Evolutionary conservation across 2,888 invertebrate genomes (phyloP), one percentile per base, ranked within the genome.

Genomic region (Scaptomyza tumidula): DNA sequence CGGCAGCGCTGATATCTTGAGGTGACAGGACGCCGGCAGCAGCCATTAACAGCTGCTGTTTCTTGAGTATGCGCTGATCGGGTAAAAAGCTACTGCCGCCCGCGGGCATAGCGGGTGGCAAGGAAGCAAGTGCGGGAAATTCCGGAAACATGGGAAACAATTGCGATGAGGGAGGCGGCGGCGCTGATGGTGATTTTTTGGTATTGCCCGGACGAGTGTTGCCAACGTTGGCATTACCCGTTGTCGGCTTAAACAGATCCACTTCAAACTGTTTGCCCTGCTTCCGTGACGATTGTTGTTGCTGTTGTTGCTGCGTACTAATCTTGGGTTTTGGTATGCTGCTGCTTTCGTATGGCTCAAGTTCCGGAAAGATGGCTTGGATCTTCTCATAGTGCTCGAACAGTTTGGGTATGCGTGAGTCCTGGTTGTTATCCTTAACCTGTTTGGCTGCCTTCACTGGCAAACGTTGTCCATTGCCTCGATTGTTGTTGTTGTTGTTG

Each of bases 371-470:
- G 78, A 96, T 95, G 84, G 95, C 94, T 90, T 96, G 95, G 75
- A 95, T 95, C 93, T 95, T 96, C 77, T 95, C 94, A 90, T 96
- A 96, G 84, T 95, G 94, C 90, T 95, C 95, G 92, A 95, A 96
- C 61, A 95, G 93, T 80, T 94, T 94, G 19, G 95, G 95, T 91
- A 95, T 95, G 90, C 95, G 94, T 55, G 92, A 91, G 69, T 92
- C 92, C 16, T 79, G 63, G 61, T 55, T 75, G 52, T 77, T 90
- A 57, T 92, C 91, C 73, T 92, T 92, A 6, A 92, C 89, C 82
- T 92, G 92, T 64, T 92, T 92, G 14, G 91, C 88, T 6, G 92
- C 92, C 71, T 92, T 92, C 1, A 90, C 84, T 10, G 91, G 86
- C 19, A 89, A 71, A 73, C 91, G 90, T 27, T 53, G 45, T 0